Conservation (phyloP, 2,797 vertebrate species). For the Chaenodraco wilsoni region DNA sequence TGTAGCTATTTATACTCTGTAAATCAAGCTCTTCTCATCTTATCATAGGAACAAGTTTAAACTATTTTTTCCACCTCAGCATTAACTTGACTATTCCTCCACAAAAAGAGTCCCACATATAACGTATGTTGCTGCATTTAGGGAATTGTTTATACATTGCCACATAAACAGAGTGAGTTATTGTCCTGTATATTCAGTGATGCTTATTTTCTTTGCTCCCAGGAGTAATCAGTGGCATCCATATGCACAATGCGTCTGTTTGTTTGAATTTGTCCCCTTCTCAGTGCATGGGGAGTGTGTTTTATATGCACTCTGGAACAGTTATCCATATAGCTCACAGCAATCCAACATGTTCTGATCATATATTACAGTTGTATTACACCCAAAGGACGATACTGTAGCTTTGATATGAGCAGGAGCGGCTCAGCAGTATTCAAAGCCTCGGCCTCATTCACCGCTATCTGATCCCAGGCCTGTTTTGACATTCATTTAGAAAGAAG, state of each 20-base stretch:
- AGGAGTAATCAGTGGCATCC: slow-evolving; percentile 31
- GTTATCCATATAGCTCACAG: slow-evolving; percentile 28
- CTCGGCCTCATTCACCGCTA: slow-evolving; percentile 14
- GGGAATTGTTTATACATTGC: not conserved
- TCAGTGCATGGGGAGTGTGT: slow-evolving; percentile 1
- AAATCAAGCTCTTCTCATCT: not conserved
- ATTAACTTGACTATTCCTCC: not conserved
- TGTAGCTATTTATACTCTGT: not conserved
- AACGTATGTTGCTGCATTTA: not conserved
- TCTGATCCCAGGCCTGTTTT: slow-evolving; percentile 21
- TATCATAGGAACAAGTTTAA: not conserved
- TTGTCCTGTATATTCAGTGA: not conserved
- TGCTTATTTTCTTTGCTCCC: slow-evolving; percentile 19
- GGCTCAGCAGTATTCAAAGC: slow-evolving; percentile 20
- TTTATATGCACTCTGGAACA: slow-evolving; percentile 38
- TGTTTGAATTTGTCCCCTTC: slow-evolving; percentile 29
- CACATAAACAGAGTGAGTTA: slow-evolving; percentile 1
- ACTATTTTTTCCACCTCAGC: not conserved
- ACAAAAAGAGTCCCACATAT: not conserved
- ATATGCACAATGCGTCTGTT: slow-evolving; percentile 18
- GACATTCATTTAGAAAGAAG: not conserved
- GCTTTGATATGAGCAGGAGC: slow-evolving; percentile 31
- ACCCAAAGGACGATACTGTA: not conserved
- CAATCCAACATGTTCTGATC: slow-evolving; percentile 38
- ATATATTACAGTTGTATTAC: not conserved